These are phyloP conservation scores for Sinella curviseta DNA, from an alignment of 1,140 invertebrate genomes.

Conservation along the genomic window DNA sequence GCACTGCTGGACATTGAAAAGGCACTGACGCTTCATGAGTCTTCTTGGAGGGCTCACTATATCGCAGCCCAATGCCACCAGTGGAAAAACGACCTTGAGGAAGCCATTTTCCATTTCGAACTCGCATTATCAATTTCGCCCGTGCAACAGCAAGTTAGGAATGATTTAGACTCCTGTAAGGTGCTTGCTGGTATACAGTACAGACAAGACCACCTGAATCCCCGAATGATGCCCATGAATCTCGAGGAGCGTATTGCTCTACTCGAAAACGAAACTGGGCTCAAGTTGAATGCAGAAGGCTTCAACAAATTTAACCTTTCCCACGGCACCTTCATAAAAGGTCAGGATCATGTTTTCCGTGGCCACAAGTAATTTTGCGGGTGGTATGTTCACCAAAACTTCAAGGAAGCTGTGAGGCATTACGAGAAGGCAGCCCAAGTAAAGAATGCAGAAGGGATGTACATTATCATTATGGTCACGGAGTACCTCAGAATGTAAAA, in stretches of 20 bases:
- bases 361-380: not conserved
- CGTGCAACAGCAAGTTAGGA: not conserved
- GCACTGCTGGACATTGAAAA: not conserved
- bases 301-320: not conserved
- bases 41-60: not conserved
- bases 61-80: not conserved
- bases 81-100: not conserved
- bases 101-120: not conserved
- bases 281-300: not conserved
- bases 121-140: not conserved
- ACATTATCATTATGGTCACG: not conserved
- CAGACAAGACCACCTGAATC: not conserved
- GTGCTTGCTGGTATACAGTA: not conserved
- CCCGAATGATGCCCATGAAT: not conserved
- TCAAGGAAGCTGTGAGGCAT: not conserved
- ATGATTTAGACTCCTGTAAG: not conserved
- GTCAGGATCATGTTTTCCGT: not conserved
- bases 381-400: not conserved
- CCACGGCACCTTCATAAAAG: not conserved
- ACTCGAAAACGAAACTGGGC: not conserved
- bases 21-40: not conserved
- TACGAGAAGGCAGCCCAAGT: not conserved
- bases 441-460: not conserved
- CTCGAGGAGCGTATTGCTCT: not conserved
- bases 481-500: not conserved